Evolutionary conservation across 2,888 invertebrate genomes (phyloP), one percentile per base, ranked within the genome.

Genomic region (Dusona sp.): DNA sequence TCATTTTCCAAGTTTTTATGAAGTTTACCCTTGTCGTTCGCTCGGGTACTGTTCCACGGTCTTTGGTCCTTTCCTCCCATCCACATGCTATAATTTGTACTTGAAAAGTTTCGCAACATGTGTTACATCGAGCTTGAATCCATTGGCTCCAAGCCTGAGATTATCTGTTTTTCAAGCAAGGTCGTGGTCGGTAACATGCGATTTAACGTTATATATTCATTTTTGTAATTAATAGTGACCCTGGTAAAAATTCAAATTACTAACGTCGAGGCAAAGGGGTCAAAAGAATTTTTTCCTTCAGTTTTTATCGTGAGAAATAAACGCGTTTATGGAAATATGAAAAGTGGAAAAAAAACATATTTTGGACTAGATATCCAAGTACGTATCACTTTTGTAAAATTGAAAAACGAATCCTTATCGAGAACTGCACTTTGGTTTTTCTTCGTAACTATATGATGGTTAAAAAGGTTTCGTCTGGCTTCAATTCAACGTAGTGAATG

Each of bases 21-120:
- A 70, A 85, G 72, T 78, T 85, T 54, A 65, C 38, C 77, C 65
- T 33, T 51, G 75, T 82, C 57, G 45, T 19, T 51, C 25, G 36
- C 42, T 38, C n/a, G 72, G 51, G 11, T 68, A 65, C 65, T 82
- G 51, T 67, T 33, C 25, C 81, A 45, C 36, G 38, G 6, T 72
- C 33, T 22, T 61, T 51, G 25, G 6, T 42, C 82, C 1, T 78
- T 48, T 33, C 42, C n/a, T 54, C n/a, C 13, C n/a, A 11, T 42
- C n/a, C 22, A 54, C 38, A 72, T n/a, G 33, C 70, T 25, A 61
- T 29, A 64, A 74, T 61, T 61, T 19, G 57, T 38, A 74, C 57
- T 19, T 42, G 57, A 3, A 16, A 61, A 57, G 16, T 57, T 57
- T 57, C 22, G 6, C 25, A 61, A 74, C 74, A 19, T 25, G 42